A percentile compares a stretch with the other conserved stretches of the same genome.
Evolutionary conservation across 2,888 invertebrate species (phyloP).

Genomic region (Limnephilus rhombicus): DNA sequence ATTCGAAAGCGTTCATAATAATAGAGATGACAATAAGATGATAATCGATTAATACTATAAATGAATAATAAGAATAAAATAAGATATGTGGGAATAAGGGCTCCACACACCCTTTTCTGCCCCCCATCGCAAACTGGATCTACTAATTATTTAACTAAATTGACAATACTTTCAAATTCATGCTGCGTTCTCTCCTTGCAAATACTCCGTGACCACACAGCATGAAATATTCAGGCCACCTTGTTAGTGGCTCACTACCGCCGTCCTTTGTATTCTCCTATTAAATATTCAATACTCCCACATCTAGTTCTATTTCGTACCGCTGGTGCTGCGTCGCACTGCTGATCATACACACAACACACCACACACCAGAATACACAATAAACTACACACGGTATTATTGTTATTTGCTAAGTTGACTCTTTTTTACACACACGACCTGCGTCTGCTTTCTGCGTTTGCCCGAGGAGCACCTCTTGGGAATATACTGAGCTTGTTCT

Average conservation of each 20-base stretch:
- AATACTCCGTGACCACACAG: slow-evolving; percentile 18
- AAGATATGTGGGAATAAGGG: too few relatives aligned
- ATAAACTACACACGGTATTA: neutral
- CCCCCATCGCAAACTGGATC: neutral
- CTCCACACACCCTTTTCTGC: neutral
- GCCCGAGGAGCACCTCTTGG: neutral
- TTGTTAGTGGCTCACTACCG: slow-evolving; percentile 45
- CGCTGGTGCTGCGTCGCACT: neutral
- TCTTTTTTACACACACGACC: neutral
- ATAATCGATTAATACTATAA: too few relatives aligned
- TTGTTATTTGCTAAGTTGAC: neutral
- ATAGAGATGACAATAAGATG: too few relatives aligned
- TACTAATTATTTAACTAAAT: neutral
- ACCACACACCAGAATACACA: neutral
- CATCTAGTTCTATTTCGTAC: slow-evolving; percentile 15
- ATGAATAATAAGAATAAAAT: too few relatives aligned
- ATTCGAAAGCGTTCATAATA: too few relatives aligned
- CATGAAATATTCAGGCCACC: slow-evolving; percentile 39
- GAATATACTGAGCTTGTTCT: neutral
- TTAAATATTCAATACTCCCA: slow-evolving; percentile 41
- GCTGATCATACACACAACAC: neutral
- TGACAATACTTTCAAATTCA: neutral
- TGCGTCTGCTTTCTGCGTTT: neutral
- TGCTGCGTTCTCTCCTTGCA: neutral
- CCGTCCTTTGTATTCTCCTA: slow-evolving; percentile 26